Evolutionary conservation across 2,113 vertebrate species (phyloP).

Genomic region (Crotalus tigris): DNA sequence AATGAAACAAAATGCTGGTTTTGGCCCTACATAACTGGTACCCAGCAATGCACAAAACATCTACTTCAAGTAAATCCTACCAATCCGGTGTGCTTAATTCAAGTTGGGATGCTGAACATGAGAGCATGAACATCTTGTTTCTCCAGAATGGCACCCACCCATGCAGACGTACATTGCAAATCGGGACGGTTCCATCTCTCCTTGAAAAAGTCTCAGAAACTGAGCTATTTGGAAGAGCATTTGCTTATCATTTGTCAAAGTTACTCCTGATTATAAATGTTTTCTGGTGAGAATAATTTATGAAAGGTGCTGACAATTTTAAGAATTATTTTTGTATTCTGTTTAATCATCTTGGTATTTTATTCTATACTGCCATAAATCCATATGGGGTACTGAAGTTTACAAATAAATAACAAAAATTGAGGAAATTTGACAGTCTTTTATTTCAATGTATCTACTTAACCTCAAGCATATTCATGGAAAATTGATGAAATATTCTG

Average conservation of each 20-base stretch:
- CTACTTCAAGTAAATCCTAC: neutral
- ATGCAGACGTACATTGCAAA: neutral
- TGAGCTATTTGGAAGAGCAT: neutral
- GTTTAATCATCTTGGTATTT: neutral
- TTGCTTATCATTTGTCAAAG: neutral
- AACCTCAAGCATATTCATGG: neutral
- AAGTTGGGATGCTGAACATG: neutral
- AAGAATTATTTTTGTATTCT: neutral
- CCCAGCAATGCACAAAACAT: neutral
- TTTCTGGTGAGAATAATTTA: neutral
- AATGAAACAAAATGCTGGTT: neutral
- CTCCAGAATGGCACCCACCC: neutral
- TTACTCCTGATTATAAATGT: neutral
- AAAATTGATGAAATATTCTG: neutral
- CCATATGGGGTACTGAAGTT: neutral
- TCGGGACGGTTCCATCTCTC: neutral
- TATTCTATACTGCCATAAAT: neutral
- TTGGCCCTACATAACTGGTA: neutral
- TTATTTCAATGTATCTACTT: neutral
- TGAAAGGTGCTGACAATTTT: neutral
- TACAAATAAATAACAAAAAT: neutral
- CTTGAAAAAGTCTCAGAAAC: neutral
- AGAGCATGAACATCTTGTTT: neutral
- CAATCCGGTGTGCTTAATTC: neutral
- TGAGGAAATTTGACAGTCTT: neutral